These are phyloP conservation scores for Drosophila atroscutellata DNA, from an alignment of 2,888 invertebrate species.

Conservation along the genomic window DNA sequence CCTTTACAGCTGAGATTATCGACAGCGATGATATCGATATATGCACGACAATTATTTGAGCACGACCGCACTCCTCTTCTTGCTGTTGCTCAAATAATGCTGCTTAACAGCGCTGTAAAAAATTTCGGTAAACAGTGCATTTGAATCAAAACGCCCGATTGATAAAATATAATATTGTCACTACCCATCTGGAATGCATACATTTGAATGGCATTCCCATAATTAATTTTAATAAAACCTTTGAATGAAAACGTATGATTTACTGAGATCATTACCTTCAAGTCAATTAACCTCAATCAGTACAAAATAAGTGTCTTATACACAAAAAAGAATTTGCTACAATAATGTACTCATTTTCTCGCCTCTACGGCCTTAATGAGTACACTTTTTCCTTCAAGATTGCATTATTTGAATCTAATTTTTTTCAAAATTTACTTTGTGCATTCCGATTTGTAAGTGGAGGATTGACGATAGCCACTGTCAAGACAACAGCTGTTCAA, in stretches of 20 bases:
- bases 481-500: not conserved
- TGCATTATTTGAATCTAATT: not conserved
- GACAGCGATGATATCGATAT: not conserved
- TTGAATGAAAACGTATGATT: too few relatives aligned
- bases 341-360: too few relatives aligned
- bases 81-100: not conserved
- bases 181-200: too few relatives aligned
- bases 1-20: not conserved
- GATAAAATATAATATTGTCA: not conserved
- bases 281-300: too few relatives aligned
- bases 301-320: too few relatives aligned
- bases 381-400: not conserved
- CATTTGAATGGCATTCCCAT: too few relatives aligned
- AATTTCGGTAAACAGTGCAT: not conserved
- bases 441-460: not conserved
- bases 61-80: not conserved
- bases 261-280: too few relatives aligned
- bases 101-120: not conserved
- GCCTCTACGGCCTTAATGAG: not conserved
- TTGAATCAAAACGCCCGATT: not conserved
- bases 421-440: not conserved
- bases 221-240: too few relatives aligned
- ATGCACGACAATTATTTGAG: not conserved
- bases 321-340: too few relatives aligned
- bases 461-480: not conserved